Base-by-base conservation (phyloP, 1,140 invertebrate genomes). In the Drosophila mauritiana region DNA sequence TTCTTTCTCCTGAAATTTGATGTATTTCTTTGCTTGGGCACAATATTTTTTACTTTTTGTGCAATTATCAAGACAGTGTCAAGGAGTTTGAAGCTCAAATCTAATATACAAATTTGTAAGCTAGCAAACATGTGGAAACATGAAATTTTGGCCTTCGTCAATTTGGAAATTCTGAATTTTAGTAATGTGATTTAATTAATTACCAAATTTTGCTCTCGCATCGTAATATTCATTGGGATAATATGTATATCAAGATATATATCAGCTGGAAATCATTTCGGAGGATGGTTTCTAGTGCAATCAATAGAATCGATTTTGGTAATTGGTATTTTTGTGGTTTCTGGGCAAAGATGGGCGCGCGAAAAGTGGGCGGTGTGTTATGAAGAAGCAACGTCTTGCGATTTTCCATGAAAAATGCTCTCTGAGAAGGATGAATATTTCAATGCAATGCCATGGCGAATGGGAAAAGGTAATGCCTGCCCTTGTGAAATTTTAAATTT, bases 381-480 rank as follows among this genome's bases (percentile, higher is more conserved):
- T 22, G 20, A 42, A n/a, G 42, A 17, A 31, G 31, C 39, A 56
- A 17, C 22, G 36, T 40, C 36, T n/a, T 13, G 37, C 52, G 59
- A 2, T 55, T 56, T 55, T 15, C 17, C 39, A 56, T 15, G 17
- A 22, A 31, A 59, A 49, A 49, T 49, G 31, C 11, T 51, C 48
- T 61, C 22, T 46, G n/a, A 13, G 48, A 36, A 61, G 22, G 27
- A 61, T 25, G 48, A 59, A 15, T 34, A 51, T 12, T 42, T 42
- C 10, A 22, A 40, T 20, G 10, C 10, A 22, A 40, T 20, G 10
- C 37, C 58, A 34, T 58, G 31, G 40, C 62, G 25, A 65, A 17
- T 51, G 59, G 63, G 63, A 67, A 64, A 46, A 67, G 63, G 63
- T 67, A 64, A 67, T 48, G 25, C 63, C 63, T 40, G 43, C 63